Evolutionary conservation across 2,797 vertebrate genomes (phyloP), one percentile per base, ranked within the genome.

Genomic region (Apogon hyalosoma): DNA sequence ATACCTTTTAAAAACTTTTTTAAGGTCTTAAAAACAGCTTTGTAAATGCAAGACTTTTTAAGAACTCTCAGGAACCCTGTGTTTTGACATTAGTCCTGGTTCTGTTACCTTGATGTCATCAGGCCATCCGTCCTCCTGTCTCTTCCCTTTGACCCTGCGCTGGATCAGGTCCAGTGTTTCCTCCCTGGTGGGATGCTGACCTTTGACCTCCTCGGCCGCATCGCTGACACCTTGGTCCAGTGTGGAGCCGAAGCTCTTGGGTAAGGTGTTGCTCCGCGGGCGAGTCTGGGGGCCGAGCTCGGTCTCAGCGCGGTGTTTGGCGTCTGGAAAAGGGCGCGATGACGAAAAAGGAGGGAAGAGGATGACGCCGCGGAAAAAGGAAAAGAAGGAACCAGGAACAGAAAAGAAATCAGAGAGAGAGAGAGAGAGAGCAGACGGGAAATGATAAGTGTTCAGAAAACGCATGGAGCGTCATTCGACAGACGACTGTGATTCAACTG

Each of bases 231-330:
- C 88, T 50, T 97, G 96, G 72, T 98, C 97, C 87, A 99, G 91
- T 11, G 96, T 97, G 67, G 97, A 99, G 61, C 97, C 97, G 59
- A 99, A 99, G 90, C 97, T 99, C 89, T 98, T 99, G 88, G 97
- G 97, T 86, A 99, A 95, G 41, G 97, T 99, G 93, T 99, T 98
- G 90, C 97, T 99, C 40, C 97, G 95, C 19, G 97, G 97, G 48
- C 97, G 96, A 42, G 95, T 88, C 82, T 95, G 96, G 69, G 96
- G 95, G 70, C 95, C 93, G 79, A 98, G 94, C 87, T 98, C 97
- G 33, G 92, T 95, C 84, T 98, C 97, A 13, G 88, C 94, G 65
- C 94, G 97, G 71, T 97, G 96, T 93, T 97, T 98, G 91, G 95
- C 93, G 88, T 99, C 97, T 99, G 83, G 3, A 39, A 50, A 19